Base-by-base conservation (phyloP, 2,113 vertebrate species). In the Litocranius walleri region DNA sequence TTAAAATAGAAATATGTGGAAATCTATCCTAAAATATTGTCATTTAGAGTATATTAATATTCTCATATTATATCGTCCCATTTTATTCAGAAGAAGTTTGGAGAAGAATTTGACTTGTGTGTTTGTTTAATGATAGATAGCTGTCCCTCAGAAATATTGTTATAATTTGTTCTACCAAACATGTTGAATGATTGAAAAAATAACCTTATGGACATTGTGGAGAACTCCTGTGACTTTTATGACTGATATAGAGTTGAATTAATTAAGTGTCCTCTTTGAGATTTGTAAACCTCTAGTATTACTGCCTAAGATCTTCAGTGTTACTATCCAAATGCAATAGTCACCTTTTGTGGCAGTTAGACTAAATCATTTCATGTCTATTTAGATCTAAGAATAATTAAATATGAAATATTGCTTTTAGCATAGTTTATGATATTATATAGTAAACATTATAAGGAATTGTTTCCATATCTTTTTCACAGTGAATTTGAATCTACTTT, bases 1-100 rank as follows among this genome's bases (percentile, higher is more conserved):
- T 95, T 45, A 96, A 64, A 86, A 90, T 89, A 62, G 9, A 97
- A 81, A 59, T 92, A 45, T n/a, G 25, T 96, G 52, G 89, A 96
- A 94, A 92, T 52, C 43, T 91, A 25, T 71, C 12, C 15, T 93
- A 8, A 93, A 89, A 57, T 91, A 59, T 88, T 91, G 6, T 57
- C 29, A 88, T 78, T 95, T 89, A 25, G 30, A 74, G 3, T 54
- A 52, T 15, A 87, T 82, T 93, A 82, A 71, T 88, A 84, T 54
- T 85, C 12, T 50, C 36, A 62, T 50, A 48, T 48, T 48, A 2
- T 48, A 48, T 30, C 84, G 45, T 67, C 52, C 15, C 15, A 59
- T 77, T 94, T 84, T 86, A 91, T 61, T 17, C 14, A 89, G 64
- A 93, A 94, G 48, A 36, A 78, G 2, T 94, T 83, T 80, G 94